phyloP scores from a whole-genome alignment of 2,797 vertebrate species.

The Syndactyla subalaris region DNA sequence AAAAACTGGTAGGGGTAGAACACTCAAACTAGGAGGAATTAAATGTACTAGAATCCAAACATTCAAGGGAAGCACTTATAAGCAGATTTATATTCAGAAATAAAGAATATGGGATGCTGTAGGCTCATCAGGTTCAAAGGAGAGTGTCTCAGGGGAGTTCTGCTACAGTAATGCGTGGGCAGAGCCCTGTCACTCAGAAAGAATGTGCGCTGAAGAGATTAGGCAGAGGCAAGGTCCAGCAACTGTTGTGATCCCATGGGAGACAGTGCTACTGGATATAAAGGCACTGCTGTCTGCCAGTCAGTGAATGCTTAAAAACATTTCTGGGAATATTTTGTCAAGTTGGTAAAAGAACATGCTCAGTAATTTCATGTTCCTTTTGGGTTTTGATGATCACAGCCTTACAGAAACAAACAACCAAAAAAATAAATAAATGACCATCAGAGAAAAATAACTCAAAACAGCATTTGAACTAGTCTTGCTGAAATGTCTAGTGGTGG shows the following conservation, averaged over 20 bases:
- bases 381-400: background rate
- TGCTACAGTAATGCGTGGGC: fast-evolving
- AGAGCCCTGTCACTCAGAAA: background rate
- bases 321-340: background rate
- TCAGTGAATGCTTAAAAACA: background rate
- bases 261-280: background rate
- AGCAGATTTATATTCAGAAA: background rate
- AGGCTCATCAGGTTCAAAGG: background rate
- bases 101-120: background rate
- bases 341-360: background rate
- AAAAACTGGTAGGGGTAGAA: background rate
- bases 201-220: background rate
- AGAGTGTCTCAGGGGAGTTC: fast-evolving
- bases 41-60: background rate
- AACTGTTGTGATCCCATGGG: background rate
- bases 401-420: background rate
- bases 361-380: background rate
- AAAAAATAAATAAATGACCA: background rate
- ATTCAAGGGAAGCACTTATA: background rate
- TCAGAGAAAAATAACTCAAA: background rate
- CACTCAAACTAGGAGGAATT: background rate
- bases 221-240: background rate
- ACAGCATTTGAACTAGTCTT: background rate
- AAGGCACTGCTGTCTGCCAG: background rate
- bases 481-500: background rate